These are phyloP conservation scores for Thamnophis sirtalis DNA, from an alignment of 2,113 vertebrate genomes.

Conservation along the genomic window DNA sequence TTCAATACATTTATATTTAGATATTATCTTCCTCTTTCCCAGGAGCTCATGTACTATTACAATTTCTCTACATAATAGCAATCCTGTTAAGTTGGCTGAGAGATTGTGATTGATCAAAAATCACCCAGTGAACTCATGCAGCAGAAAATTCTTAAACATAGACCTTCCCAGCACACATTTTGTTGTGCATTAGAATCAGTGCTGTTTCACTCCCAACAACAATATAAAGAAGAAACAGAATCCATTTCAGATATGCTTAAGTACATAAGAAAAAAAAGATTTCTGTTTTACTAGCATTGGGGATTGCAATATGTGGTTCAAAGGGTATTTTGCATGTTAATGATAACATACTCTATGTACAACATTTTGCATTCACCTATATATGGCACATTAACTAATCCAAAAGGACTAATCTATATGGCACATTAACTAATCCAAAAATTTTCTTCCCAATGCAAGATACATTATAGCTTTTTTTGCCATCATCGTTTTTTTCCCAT, in stretches of 20 bases:
- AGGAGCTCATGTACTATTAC: background rate
- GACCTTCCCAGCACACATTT: background rate
- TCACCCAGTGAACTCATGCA: background rate
- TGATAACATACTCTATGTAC: background rate
- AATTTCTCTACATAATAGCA: background rate
- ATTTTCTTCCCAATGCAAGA: background rate
- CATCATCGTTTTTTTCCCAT: conserved; percentile 13
- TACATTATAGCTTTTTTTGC: conserved; percentile 36
- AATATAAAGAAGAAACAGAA: conserved; percentile 14
- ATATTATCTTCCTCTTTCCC: background rate
- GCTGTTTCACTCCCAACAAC: background rate
- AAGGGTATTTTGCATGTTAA: conserved; percentile 21
- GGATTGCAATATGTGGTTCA: conserved; percentile 7
- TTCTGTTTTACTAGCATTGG: conserved; percentile 5
- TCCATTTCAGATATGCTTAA: background rate
- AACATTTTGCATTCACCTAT: background rate
- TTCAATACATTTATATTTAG: background rate
- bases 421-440: too few relatives aligned
- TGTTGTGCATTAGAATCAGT: background rate
- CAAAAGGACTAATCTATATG: too few relatives aligned
- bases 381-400: conserved; percentile 4
- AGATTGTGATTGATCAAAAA: background rate
- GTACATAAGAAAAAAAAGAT: background rate
- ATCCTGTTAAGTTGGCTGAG: background rate
- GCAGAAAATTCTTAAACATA: background rate